Conservation (phyloP, 2,797 vertebrate species). For the Periophthalmus magnuspinnatus region DNA sequence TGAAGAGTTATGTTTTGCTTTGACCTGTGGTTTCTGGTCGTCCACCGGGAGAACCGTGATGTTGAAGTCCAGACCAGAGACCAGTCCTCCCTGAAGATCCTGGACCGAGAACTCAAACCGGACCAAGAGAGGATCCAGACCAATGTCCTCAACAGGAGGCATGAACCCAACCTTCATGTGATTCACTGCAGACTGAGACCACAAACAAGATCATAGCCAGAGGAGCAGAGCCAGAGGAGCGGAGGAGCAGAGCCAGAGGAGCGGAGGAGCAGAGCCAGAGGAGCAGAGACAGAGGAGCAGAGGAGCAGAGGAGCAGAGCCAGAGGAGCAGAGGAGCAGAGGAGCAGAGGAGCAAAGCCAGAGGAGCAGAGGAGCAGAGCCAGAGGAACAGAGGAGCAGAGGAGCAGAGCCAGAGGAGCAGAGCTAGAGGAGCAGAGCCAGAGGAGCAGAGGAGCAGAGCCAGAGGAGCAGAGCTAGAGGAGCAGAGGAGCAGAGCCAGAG, state of each 20-base stretch:
- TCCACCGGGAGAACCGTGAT: conserved; percentile 79
- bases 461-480: no score
- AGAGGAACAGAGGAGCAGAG: not conserved
- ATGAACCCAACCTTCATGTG: conserved; percentile 84
- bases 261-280: no score
- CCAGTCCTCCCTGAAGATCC: conserved; percentile 72
- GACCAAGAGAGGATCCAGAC: conserved; percentile 69
- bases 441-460: not conserved
- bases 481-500: no score
- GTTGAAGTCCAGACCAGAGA: conserved; percentile 76
- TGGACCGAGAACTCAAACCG: conserved; percentile 83
- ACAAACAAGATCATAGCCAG: not conserved
- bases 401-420: not conserved
- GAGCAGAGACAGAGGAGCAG: not conserved
- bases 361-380: not conserved
- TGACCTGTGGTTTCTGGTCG: conserved; percentile 77
- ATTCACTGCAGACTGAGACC: conserved; percentile 75
- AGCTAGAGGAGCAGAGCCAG: not conserved
- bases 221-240: not conserved
- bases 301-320: not conserved
- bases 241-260: not conserved
- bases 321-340: not conserved
- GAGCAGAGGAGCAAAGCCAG: not conserved
- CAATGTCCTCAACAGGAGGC: conserved; percentile 81
- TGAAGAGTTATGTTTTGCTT: conserved; percentile 14